Base-by-base conservation (phyloP, 2,797 vertebrate species). In the Coreius guichenoti region DNA sequence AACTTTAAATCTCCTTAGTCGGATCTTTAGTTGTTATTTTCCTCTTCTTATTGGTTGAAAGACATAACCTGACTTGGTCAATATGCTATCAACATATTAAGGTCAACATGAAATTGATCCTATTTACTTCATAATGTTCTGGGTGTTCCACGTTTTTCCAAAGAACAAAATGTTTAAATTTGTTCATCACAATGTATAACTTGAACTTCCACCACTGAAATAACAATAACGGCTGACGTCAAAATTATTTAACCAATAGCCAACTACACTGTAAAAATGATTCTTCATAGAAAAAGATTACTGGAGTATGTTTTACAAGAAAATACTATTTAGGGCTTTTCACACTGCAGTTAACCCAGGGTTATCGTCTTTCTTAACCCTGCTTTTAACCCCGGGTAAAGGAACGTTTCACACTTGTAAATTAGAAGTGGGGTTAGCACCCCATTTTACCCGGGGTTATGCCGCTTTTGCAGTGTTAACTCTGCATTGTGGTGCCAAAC, bases 1-100 rank as follows among this genome's bases (percentile, higher is more conserved):
- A 85, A 80, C 83, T 80, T 73, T 12, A 85, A 49, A 33, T 78
- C 14, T 61, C n/a, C 5, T 70, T 70, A 33, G 33, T 21, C 26
- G 5, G 33, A 47, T 70, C 47, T 43, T 26, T 26, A 19, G 19
- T 13, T 31, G 47, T 16, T 19, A 16, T 17, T 61, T 79, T 79
- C 26, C 4, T 69, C 33, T 39, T 77, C 8, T 39, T 58, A 39
- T 70, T 54, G 33, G 33, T 83, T 76, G 19, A 39, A 68, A 54
- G 31, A 65, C 26, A 5, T 69, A 23, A 63, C 26, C 19, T n/a
- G n/a, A 56, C 13, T 68, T 43, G n/a, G 49, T 70, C 80, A 26
- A 12, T 26, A 58, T 13, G 43, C 11, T 47, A 9, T 76, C 49
- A 76, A 76, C 33, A n/a, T 17, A 43, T 16, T 47, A 19, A 31